Conservation (phyloP, 2,797 vertebrate species). For the Siniperca obscura region DNA sequence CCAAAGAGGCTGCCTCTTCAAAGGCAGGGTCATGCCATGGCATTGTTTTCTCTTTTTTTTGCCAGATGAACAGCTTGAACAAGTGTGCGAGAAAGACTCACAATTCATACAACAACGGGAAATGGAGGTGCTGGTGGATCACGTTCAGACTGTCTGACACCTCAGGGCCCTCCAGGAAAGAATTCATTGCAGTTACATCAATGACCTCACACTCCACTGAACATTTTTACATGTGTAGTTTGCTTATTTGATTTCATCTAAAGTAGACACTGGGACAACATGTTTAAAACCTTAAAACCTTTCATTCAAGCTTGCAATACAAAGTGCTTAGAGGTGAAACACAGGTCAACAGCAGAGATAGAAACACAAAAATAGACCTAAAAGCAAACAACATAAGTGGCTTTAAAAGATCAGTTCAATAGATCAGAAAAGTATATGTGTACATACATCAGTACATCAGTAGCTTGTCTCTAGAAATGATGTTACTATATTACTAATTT, state of each 20-base stretch:
- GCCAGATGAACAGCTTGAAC: slow-evolving; percentile 12
- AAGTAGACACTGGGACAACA: not conserved
- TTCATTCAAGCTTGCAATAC: not conserved
- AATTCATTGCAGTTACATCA: slow-evolving; percentile 1
- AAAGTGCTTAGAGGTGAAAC: not conserved
- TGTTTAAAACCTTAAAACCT: not conserved
- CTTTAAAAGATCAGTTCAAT: not conserved
- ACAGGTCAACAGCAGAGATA: not conserved
- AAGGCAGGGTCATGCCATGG: slow-evolving; percentile 39
- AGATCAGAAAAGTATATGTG: not conserved
- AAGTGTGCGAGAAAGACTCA: slow-evolving; percentile 10
- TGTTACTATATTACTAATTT: not conserved
- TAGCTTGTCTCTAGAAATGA: not conserved
- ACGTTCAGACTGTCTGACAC: slow-evolving; percentile 1
- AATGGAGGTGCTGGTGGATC: slow-evolving; percentile 29
- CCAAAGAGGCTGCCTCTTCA: slow-evolving; percentile 45
- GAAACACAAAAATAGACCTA: not conserved
- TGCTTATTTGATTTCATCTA: slow-evolving; percentile 1
- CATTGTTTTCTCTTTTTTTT: slow-evolving; percentile 46
- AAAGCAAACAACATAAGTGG: slow-evolving; percentile 7
- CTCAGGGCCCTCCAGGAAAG: not conserved
- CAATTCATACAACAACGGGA: not conserved
- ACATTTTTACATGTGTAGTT: not conserved
- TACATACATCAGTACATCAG: not conserved
- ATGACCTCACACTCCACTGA: not conserved